Base-by-base conservation (phyloP, 2,888 invertebrate species). In the Chymomyza fuscimana region DNA sequence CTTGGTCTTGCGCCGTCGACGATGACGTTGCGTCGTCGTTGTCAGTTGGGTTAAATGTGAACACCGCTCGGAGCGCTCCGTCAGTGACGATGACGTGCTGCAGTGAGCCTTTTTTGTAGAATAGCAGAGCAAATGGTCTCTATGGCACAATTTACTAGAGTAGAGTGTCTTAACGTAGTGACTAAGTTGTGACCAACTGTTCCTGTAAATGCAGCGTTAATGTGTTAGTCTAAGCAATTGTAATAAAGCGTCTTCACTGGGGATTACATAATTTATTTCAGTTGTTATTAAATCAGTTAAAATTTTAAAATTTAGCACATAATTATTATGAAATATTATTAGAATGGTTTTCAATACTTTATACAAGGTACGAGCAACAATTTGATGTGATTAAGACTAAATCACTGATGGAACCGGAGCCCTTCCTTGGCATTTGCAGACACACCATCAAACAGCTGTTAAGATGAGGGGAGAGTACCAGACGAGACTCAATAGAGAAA, bases 91-190 rank as follows among this genome's bases (percentile, higher is more conserved):
- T 32, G 50, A 65, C 29, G 52, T 50, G 63, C 62, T 60, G 62
- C 52, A 51, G 40, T 50, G 50, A 36, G 19, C 32, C 46, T 16
- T 5, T 32, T 50, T 16, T 40, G 50, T 64, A 29, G 62, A 22
- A 19, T 36, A 25, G 9, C 65, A 52, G 56, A 40, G 62, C 58
- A 51, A 51, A 25, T 46, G 22, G 59, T 69, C 56, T 25, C 73
- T n/a, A 63, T 69, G 67, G 71, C 66, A 76, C 86, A 83, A 83
- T 87, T 83, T 83, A 71, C 60, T 75, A 77, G 80, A 83, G 83
- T 87, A 32, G 32, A 32, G 32, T 58, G n/a, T 29, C 15, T n/a
- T 29, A 58, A 16, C 29, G 58, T 16, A 58, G 58, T 58, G 58
- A 58, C 15, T 12, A 29, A 58, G 58, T 15, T 29, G 12, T 15